Conservation (phyloP, 2,888 invertebrate genomes). For the Neoitamus cyanurus region DNA sequence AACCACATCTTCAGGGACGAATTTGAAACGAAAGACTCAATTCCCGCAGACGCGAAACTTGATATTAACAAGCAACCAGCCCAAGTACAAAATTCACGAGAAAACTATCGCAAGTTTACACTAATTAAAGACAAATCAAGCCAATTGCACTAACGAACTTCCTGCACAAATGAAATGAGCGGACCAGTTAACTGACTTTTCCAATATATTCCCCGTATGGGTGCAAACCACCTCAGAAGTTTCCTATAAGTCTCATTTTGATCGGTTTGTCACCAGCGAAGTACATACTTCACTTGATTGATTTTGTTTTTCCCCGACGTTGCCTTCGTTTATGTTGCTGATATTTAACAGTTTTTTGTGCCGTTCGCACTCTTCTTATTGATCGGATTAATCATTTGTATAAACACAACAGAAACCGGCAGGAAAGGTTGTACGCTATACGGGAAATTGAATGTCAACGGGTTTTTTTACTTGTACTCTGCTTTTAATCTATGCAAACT, state of each 20-base stretch:
- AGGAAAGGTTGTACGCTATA: background rate
- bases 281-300: background rate
- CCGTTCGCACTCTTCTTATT: background rate
- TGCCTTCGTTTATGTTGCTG: background rate
- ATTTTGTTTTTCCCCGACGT: background rate
- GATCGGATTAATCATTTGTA: background rate
- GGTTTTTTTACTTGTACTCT: background rate
- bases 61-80: background rate
- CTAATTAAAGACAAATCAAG: background rate
- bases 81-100: background rate
- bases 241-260: background rate
- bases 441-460: background rate
- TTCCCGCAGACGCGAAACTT: background rate
- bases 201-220: background rate
- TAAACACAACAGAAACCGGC: conserved; percentile 1
- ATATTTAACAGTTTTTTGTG: background rate
- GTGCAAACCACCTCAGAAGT: background rate
- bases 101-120: background rate
- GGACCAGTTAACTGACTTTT: background rate
- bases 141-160: background rate
- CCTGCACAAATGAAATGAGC: background rate
- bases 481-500: background rate
- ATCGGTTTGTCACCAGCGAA: background rate
- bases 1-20: background rate
- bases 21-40: background rate